Evolutionary conservation across 2,797 vertebrate genomes (phyloP).

Genomic region (Peromyscus eremicus): DNA sequence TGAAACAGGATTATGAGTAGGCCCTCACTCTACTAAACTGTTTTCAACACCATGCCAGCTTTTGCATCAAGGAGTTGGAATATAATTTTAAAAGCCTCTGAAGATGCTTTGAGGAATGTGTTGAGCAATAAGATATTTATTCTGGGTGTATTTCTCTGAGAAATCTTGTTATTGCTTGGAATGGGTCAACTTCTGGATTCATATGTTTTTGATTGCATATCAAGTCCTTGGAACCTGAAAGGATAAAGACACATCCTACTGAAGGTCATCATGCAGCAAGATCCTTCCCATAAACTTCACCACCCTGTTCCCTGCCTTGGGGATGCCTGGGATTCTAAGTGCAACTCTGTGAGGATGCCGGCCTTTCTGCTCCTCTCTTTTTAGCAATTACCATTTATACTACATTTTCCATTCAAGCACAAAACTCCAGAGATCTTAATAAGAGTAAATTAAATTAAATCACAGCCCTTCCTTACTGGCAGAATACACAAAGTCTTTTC

Average conservation of each 20-base stretch:
- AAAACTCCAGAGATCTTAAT: constrained; percentile 24
- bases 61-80: constrained; percentile 62
- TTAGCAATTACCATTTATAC: not conserved
- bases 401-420: constrained; percentile 38
- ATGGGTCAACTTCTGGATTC: constrained; percentile 56
- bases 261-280: not conserved
- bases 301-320: not conserved
- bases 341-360: not conserved
- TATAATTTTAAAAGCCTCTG: constrained; percentile 63
- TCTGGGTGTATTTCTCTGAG: constrained; percentile 53
- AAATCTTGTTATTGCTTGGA: constrained; percentile 65
- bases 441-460: constrained; percentile 28
- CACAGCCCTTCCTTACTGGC: constrained; percentile 26
- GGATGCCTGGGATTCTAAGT: not conserved
- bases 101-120: constrained; percentile 70
- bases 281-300: not conserved
- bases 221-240: constrained; percentile 57
- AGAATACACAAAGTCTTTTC: not conserved
- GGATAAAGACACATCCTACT: not conserved
- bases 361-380: not conserved
- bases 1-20: not conserved
- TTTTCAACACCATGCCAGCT: constrained; percentile 40
- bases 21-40: not conserved
- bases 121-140: constrained; percentile 61
- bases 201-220: constrained; percentile 46